Evolutionary conservation across 2,797 vertebrate species (phyloP), one percentile per base, ranked within the genome.

Genomic region (Hippoglossus hippoglossus): DNA sequence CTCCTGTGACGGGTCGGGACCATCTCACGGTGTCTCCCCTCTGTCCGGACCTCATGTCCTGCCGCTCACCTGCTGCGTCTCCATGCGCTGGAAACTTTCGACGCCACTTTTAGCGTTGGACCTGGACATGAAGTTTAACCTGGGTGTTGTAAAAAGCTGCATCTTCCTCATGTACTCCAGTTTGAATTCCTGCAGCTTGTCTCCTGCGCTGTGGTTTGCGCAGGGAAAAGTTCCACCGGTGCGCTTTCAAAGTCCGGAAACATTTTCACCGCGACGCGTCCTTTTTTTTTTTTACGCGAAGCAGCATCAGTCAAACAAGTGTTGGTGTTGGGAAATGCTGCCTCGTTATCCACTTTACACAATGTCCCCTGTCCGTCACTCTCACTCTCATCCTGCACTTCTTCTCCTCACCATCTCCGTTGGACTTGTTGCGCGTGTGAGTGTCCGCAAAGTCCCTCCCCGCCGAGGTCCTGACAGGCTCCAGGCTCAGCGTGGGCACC

Each of bases 401-500:
- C 26, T 16, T 18, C 69, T 9, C 10, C 69, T 59, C 71, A 68
- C 80, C 80, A 73, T 62, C 69, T 54, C 58, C 66, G 52, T 57
- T 6, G 73, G 82, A 81, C 87, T 75, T 86, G 86, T 88, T 87
- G 87, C 74, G 75, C 77, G 69, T 67, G 63, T 56, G 25, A 54
- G 67, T 26, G 80, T 83, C 81, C 85, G 76, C 39, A 84, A 87
- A 84, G 89, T 91, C 89, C 91, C 89, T 87, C 92, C 90, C 87
- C 61, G 64, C 69, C n/a, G n/a, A 59, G 15, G 64, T 64, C 73
- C 82, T 22, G 59, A 50, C 79, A 44, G 63, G 41, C 69, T 64
- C 34, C 34, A 36, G 34, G 36, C 36, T 26, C 74, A 22, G 51
- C 54, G 56, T 46, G 65, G 57, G 5, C 47, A 57, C 39, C 5